Conservation (phyloP, 2,113 vertebrate genomes). For the Oceanodroma tethys region DNA sequence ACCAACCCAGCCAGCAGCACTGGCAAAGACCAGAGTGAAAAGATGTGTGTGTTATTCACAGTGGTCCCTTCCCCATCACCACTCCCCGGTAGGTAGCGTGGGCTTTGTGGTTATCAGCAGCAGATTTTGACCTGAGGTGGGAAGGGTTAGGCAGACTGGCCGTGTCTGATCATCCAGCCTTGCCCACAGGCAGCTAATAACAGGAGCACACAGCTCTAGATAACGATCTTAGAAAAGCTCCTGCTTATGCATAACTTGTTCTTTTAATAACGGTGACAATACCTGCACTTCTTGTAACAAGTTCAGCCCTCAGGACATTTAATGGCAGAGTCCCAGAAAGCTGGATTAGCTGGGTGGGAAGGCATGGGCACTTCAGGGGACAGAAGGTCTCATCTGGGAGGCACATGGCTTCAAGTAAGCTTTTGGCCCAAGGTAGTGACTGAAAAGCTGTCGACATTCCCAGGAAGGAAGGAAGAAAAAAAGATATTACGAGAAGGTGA, state of each 20-base stretch:
- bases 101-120: background rate
- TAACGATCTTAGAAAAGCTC: background rate
- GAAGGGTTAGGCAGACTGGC: background rate
- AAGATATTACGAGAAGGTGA: background rate
- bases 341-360: background rate
- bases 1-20: background rate
- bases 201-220: background rate
- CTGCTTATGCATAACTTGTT: background rate
- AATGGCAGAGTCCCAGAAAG: background rate
- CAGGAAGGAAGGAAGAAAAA: background rate
- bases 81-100: background rate
- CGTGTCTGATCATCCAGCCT: background rate
- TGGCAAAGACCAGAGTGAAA: background rate
- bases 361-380: background rate
- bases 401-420: background rate
- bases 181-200: background rate
- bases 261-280: background rate
- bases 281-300: background rate
- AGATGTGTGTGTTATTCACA: accelerated
- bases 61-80: background rate
- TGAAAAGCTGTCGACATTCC: background rate
- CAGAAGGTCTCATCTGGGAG: background rate
- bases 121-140: background rate
- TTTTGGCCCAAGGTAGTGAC: background rate
- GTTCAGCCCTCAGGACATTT: background rate